Evolutionary conservation across 2,888 invertebrate genomes (phyloP).

Genomic region (Caenorhabditis plicata): DNA sequence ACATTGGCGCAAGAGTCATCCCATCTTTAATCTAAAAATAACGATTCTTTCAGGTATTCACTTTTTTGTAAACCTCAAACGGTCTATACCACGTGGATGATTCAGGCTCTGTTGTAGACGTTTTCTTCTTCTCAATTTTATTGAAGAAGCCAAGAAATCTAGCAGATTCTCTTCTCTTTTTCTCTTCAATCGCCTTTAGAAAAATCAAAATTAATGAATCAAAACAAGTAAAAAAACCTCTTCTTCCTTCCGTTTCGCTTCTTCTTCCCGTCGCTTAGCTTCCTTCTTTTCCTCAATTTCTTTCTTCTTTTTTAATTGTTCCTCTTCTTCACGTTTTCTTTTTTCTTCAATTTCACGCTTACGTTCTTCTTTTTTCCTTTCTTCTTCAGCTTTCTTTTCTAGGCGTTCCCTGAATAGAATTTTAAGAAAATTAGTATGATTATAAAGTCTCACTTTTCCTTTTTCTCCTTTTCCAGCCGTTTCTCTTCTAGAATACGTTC

Average conservation of each 20-base stretch:
- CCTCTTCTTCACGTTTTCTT: slow-evolving; percentile 32
- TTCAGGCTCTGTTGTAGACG: neutral
- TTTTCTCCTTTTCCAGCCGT: slow-evolving; percentile 43
- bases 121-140: slow-evolving; percentile 40
- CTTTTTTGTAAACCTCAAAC: too few relatives aligned
- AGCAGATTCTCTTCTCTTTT: slow-evolving; percentile 40
- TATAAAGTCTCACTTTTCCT: slow-evolving; percentile 15
- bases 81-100: slow-evolving; percentile 17
- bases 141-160: slow-evolving; percentile 49
- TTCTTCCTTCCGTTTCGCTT: slow-evolving; percentile 39
- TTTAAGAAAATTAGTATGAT: neutral
- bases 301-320: slow-evolving; percentile 33
- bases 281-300: slow-evolving; percentile 31
- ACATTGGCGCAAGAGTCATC: slow-evolving; percentile 52
- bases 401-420: slow-evolving; percentile 21
- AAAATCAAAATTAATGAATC: neutral
- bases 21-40: slow-evolving; percentile 53
- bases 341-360: slow-evolving; percentile 24
- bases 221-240: slow-evolving; percentile 16
- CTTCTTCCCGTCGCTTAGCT: slow-evolving; percentile 30
- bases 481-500: slow-evolving; percentile 41
- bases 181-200: slow-evolving; percentile 42
- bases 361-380: slow-evolving; percentile 31
- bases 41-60: too few relatives aligned
- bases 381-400: slow-evolving; percentile 35